Base-by-base conservation (phyloP, 2,888 invertebrate genomes). In the Maniola hyperantus region DNA sequence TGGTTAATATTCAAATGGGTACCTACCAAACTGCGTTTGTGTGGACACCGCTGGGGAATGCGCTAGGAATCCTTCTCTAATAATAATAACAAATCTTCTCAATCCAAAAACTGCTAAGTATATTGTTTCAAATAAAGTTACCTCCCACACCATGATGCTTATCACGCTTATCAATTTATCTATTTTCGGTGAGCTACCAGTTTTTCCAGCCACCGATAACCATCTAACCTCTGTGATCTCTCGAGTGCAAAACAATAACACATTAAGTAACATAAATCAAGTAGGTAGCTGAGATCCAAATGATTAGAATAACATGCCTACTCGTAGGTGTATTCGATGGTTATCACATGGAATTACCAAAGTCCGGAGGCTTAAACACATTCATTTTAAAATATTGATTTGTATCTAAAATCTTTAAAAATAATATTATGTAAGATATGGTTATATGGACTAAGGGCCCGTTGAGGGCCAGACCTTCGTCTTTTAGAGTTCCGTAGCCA, bases 171-270 rank as follows among this genome's bases (percentile, higher is more conserved):
- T 60, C 18, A 34, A 0, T 11, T 8, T 11, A 61, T 61, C 61
- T 61, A 34, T 50, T 50, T 34, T 61, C 57, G 57, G 57, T 8
- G 34, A 11, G 59, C 61, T 61, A 61, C 61, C 39, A 50, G 61
- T 61, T 61, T 61, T 61, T 36, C n/a, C 50, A 50, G 18, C 18
- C 34, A 2, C 39, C 20, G 61, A 61, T 61, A 61, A 61, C 48
- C 48, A 51, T 61, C 61, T 61, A 20, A 61, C 61, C 61, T 61
- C 34, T 20, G 50, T 51, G 61, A 15, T 51, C 61, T 18, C 61
- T 61, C 50, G 39, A 61, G 50, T 61, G 61, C 61, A 61, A 50
- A 61, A 61, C 61, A 61, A 61, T 61, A 61, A 61, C 50, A 61
- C 61, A 61, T 61, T 51, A 61, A 50, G 50, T 39, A 51, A 20